These are phyloP conservation scores for Globia sparganii DNA, from an alignment of 2,888 invertebrate species.

Conservation along the genomic window DNA sequence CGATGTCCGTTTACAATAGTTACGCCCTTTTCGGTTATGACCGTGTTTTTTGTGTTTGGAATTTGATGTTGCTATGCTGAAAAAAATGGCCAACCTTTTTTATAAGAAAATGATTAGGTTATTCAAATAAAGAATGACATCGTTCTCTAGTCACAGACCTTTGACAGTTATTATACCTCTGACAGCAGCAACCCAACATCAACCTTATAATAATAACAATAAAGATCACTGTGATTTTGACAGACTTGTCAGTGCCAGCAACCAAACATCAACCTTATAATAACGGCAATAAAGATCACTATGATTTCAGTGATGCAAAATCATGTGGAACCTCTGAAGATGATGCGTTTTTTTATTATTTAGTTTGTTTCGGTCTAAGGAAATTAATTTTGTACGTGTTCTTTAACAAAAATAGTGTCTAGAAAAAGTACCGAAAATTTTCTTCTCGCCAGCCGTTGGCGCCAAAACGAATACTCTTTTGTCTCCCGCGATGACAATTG, in stretches of 20 bases:
- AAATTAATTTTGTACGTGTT: neutral
- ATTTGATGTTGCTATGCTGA: conserved; percentile 22
- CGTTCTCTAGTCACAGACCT: neutral
- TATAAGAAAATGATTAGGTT: neutral
- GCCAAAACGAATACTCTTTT: conserved; percentile 60
- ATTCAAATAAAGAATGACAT: conserved; percentile 27
- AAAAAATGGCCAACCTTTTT: conserved; percentile 1
- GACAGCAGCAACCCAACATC: neutral
- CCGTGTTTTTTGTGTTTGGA: conserved; percentile 31
- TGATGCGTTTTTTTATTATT: conserved; percentile 9
- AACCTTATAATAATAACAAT: neutral
- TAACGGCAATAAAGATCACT: neutral
- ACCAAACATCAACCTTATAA: neutral
- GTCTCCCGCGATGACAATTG: conserved; percentile 55
- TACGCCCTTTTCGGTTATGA: conserved; percentile 69
- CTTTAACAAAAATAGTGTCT: neutral
- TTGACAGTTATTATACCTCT: neutral
- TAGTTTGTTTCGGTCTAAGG: neutral
- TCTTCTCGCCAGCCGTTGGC: conserved; percentile 46
- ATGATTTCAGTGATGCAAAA: neutral
- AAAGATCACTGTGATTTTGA: neutral
- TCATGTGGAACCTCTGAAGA: neutral
- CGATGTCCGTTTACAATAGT: conserved; percentile 48
- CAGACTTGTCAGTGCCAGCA: neutral
- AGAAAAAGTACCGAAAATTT: neutral